These are phyloP conservation scores for Apostichopus californicus DNA, from an alignment of 35 echinoderm and acorn worm genomes.

Conservation along the genomic window DNA sequence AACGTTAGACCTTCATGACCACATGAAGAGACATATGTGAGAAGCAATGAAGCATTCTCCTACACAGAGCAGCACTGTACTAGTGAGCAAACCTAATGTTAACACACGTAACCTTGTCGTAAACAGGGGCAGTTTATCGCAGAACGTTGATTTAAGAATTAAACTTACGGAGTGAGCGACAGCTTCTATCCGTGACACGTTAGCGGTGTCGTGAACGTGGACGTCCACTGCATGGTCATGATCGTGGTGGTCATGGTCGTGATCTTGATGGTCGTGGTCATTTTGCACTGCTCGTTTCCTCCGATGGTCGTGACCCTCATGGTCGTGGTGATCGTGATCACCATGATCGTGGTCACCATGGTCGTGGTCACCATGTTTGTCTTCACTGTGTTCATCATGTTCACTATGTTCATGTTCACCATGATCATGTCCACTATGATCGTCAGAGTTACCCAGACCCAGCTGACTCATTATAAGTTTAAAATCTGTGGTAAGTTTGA, in stretches of 20 bases:
- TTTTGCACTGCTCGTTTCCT: background rate
- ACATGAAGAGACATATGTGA: too few species aligned
- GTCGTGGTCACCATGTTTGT: background rate
- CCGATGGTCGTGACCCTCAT: background rate
- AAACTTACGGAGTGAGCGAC: background rate
- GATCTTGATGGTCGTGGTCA: background rate
- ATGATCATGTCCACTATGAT: background rate
- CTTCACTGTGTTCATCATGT: background rate
- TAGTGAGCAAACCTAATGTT: too few species aligned
- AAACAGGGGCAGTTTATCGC: background rate
- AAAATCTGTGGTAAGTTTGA: background rate
- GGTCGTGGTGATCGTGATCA: background rate
- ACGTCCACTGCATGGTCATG: background rate
- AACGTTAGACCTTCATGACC: too few species aligned
- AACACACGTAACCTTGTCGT: too few species aligned
- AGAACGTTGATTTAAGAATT: background rate
- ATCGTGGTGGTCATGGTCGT: background rate
- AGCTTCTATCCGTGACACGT: background rate
- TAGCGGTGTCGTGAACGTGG: background rate
- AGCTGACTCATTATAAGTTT: background rate
- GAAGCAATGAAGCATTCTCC: too few species aligned
- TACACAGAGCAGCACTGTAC: too few species aligned
- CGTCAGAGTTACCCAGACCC: background rate
- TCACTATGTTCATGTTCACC: background rate
- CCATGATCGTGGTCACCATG: background rate